These are phyloP conservation scores for Ginglymostoma cirratum DNA, from an alignment of 2,113 vertebrate genomes.

Conservation along the genomic window DNA sequence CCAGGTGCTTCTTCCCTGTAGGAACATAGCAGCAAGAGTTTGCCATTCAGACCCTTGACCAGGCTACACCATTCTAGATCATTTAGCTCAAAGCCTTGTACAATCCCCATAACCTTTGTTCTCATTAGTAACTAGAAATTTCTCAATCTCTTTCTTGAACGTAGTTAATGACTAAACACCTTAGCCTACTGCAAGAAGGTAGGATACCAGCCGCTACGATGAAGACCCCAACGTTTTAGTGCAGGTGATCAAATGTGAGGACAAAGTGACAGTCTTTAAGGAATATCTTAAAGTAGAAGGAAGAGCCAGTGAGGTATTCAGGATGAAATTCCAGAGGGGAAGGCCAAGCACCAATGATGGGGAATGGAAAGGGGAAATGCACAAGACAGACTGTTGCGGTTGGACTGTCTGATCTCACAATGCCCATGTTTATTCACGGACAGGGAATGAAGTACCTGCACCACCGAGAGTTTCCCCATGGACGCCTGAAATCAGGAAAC, in stretches of 20 bases:
- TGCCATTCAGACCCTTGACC: too few relatives aligned
- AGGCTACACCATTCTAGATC: too few relatives aligned
- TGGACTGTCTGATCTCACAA: neutral
- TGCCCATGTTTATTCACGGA: neutral
- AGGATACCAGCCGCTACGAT: too few relatives aligned
- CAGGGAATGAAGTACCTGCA: conserved; percentile 91
- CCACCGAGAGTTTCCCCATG: conserved; percentile 71
- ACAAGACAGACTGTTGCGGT: neutral
- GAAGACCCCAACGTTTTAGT: neutral
- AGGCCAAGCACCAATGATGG: neutral
- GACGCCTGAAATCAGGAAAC: conserved; percentile 80
- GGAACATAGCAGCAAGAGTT: too few relatives aligned
- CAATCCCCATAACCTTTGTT: too few relatives aligned
- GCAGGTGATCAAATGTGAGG: neutral
- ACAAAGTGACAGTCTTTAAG: neutral
- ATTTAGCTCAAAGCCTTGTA: too few relatives aligned
- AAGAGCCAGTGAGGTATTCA: neutral
- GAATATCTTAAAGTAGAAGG: neutral
- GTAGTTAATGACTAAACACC: too few relatives aligned
- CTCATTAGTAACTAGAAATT: too few relatives aligned
- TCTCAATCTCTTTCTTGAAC: too few relatives aligned
- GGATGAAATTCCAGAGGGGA: neutral
- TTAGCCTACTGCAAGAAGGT: too few relatives aligned
- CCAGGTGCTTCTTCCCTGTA: too few relatives aligned
- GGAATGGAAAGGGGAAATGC: neutral